Evolutionary conservation across 2,797 vertebrate species (phyloP).

Genomic region (Hippopotamyrus pictus): DNA sequence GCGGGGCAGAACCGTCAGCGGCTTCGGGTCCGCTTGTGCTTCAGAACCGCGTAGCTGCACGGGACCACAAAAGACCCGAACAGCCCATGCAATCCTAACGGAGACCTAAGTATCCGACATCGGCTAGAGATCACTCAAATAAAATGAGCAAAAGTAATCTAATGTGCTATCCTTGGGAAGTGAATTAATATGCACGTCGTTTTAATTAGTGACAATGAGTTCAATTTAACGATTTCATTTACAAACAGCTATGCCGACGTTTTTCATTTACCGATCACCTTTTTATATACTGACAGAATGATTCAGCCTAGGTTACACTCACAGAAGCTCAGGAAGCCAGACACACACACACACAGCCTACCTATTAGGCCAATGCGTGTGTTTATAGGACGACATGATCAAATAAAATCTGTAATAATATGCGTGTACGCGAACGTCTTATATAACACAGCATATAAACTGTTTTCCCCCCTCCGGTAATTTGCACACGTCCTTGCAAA

Average conservation of each 20-base stretch:
- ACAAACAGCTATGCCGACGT: not conserved
- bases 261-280: not conserved
- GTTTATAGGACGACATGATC: not conserved
- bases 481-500: not conserved
- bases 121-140: not conserved
- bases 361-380: not conserved
- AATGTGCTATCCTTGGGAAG: not conserved
- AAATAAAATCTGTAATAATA: not conserved
- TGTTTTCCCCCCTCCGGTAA: not conserved
- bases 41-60: not conserved
- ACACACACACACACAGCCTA: not conserved
- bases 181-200: not conserved
- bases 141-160: not conserved
- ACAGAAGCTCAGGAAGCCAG: not conserved
- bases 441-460: not conserved
- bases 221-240: slow-evolving; percentile 1
- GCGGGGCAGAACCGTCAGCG: not conserved
- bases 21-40: not conserved
- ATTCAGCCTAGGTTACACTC: not conserved
- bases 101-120: not conserved
- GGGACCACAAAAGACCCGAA: not conserved
- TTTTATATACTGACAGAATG: not conserved
- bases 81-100: no score
- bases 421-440: not conserved
- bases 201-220: slow-evolving; percentile 11